A percentile compares a stretch with the other conserved stretches of the same genome.
These are phyloP conservation scores for Apodemia zela DNA, from an alignment of 2,888 invertebrate species.

Conservation along the genomic window DNA sequence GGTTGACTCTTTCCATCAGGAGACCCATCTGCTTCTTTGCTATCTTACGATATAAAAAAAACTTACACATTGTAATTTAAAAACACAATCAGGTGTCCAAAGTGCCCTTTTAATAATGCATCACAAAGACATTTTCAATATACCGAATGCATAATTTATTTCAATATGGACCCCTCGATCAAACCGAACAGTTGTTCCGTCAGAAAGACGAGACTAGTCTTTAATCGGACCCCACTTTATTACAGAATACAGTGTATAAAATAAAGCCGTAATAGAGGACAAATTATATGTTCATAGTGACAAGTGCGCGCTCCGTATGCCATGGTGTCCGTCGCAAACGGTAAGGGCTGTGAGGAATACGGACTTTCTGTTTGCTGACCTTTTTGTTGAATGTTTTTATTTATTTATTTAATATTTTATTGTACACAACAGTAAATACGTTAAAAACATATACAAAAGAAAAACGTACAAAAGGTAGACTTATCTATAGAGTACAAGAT, in stretches of 20 bases:
- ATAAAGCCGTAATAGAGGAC: conserved; percentile 70
- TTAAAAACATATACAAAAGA: no score
- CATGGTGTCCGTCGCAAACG: conserved; percentile 69
- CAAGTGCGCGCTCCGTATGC: conserved; percentile 75
- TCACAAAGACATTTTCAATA: conserved; percentile 67
- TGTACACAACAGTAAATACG: no score
- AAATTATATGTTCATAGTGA: conserved; percentile 68
- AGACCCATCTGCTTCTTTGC: no score
- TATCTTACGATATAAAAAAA: no score
- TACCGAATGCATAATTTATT: conserved; percentile 74
- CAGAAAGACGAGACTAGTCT: conserved; percentile 71
- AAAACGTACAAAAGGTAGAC: no score
- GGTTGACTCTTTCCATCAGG: no score
- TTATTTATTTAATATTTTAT: no score
- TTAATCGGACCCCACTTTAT: conserved; percentile 69
- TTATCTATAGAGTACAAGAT: no score
- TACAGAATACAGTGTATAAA: conserved; percentile 51
- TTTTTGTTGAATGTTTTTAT: no score
- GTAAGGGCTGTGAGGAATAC: conserved; percentile 41
- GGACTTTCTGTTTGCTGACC: conserved; percentile 3
- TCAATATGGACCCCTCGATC: conserved; percentile 42
- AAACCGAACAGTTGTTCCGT: conserved; percentile 64
- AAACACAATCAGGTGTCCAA: conserved; percentile 56
- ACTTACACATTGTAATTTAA: conserved; percentile 23
- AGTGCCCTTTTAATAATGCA: conserved; percentile 52